phyloP scores from a whole-genome alignment of 2,797 vertebrate genomes.

The Tolypeutes matacus region DNA sequence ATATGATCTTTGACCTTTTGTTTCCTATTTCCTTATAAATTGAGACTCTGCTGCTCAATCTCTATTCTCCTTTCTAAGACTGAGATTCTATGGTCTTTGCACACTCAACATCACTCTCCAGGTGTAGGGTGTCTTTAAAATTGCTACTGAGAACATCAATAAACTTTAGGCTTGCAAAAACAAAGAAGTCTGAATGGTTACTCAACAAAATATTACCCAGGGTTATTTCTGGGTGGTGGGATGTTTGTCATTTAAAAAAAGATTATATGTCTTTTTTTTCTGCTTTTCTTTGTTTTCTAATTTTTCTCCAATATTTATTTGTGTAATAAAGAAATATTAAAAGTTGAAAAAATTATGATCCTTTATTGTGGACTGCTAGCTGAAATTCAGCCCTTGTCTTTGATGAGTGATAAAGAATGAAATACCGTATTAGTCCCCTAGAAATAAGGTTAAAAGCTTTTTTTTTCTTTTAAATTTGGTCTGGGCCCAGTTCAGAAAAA shows the following conservation, averaged over 20 bases:
- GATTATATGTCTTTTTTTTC: not conserved
- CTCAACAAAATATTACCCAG: not conserved
- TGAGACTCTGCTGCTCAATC: not conserved
- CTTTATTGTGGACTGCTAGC: not conserved
- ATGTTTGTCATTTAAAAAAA: not conserved
- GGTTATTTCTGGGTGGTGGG: not conserved
- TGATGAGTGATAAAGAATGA: not conserved
- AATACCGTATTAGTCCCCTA: not conserved
- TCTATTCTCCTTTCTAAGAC: not conserved
- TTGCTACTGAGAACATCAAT: not conserved
- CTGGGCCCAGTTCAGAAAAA: not conserved
- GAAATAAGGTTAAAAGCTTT: not conserved
- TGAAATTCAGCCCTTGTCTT: not conserved
- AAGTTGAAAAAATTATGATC: not conserved
- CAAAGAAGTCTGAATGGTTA: not conserved
- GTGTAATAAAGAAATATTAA: not conserved
- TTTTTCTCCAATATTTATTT: not conserved
- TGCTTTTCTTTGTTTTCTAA: not conserved
- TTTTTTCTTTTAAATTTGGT: not conserved
- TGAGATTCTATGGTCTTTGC: not conserved
- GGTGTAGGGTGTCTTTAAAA: not conserved
- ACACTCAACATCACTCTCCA: not conserved
- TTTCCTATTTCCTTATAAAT: not conserved
- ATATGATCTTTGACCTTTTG: not conserved
- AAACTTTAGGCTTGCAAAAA: not conserved